A percentile compares a stretch with the other conserved stretches of the same genome.
These are phyloP conservation scores for Pangasianodon hypophthalmus DNA, from an alignment of 2,113 vertebrate species.

Conservation along the genomic window DNA sequence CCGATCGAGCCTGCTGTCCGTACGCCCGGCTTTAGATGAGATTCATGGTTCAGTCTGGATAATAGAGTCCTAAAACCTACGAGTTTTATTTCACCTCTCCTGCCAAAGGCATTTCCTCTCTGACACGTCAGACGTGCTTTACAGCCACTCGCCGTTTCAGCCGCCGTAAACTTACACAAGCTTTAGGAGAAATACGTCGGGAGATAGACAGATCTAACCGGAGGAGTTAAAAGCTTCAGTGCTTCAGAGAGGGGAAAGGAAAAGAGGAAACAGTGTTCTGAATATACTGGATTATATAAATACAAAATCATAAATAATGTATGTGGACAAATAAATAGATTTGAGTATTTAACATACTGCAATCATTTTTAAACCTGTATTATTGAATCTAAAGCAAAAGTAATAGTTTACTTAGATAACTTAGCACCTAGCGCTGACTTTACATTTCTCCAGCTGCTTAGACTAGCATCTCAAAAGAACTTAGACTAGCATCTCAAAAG, in stretches of 20 bases:
- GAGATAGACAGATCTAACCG: not conserved
- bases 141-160: slow-evolving; percentile 32
- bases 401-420: not conserved
- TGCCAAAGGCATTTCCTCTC: slow-evolving; percentile 40
- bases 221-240: not conserved
- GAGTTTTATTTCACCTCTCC: slow-evolving; percentile 43
- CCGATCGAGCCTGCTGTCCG: slow-evolving; percentile 39
- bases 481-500: too few relatives aligned
- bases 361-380: not conserved
- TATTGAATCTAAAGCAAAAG: not conserved
- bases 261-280: too few relatives aligned
- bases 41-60: slow-evolving; percentile 44
- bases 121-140: slow-evolving; percentile 39
- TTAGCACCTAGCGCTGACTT: not conserved
- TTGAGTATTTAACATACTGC: not conserved
- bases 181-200: slow-evolving; percentile 19
- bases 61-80: slow-evolving; percentile 52
- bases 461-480: too few relatives aligned
- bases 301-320: not conserved
- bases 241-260: not conserved
- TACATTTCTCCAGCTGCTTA: too few relatives aligned
- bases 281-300: not conserved
- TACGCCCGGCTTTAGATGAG: slow-evolving; percentile 28
- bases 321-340: not conserved
- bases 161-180: slow-evolving; percentile 39